Base-by-base conservation (phyloP, 2,888 invertebrate species). In the Microdon myrmicae region DNA sequence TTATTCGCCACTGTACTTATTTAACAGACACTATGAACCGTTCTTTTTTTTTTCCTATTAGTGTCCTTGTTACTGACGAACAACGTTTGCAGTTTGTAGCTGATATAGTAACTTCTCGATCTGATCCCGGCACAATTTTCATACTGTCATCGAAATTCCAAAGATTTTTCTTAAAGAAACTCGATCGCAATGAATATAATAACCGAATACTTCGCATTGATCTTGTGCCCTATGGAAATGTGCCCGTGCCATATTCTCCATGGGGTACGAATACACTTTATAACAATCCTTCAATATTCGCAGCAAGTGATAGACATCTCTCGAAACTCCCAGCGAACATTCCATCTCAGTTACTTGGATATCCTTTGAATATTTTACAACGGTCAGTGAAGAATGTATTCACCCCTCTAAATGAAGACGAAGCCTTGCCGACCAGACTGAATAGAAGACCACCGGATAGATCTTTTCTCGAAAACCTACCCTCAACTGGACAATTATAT, bases 1-100 rank as follows among this genome's bases (percentile, higher is more conserved):
- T 17, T 3, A 68, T 0, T 7, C 8, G 5, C 6, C 8, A 8
- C 23, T 22, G 6, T 8, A 7, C 23, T 8, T 8, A 7, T 7
- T 22, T 7, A 22, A 7, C 8, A 22, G 23, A 8, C 8, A 8
- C 8, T 22, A 22, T 22, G 23, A 22, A 22, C 8, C 8, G 5
- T 22, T 22, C 8, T 22, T 22, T 22, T 9, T 4, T 22, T 1
- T 28, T 34, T 14, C 9, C n/a, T 2, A 6, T 2, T 77, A 90
- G 90, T 54, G 83, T 92, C 38, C 70, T 92, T 22, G 88, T 89
- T 0, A 87, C 86, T 71, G 90, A 89, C 74, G 83, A 86, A 0
- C 86, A 88, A 68, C 82, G 84, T 55, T 80, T 92, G 16, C 92
- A 92, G 78, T 92, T 92, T 77, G 85, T 87, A 14, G 88, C 92